These are phyloP conservation scores for Leuciscus idus DNA, from an alignment of 2,113 vertebrate species.

Conservation along the genomic window DNA sequence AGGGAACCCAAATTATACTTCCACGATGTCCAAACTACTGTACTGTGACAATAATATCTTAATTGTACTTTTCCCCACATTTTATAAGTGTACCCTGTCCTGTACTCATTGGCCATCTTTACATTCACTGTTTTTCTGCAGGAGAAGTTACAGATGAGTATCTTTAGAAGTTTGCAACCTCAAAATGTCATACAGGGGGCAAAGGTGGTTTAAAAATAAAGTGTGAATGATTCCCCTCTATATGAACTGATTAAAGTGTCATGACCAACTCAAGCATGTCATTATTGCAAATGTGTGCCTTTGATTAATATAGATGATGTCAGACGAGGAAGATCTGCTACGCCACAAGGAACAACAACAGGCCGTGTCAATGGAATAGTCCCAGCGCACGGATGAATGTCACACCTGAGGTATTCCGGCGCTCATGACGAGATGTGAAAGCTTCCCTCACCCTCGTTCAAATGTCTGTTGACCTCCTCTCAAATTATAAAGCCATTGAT, in stretches of 20 bases:
- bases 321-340: slow-evolving; percentile 27
- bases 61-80: not conserved
- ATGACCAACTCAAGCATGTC: not conserved
- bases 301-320: slow-evolving; percentile 31
- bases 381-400: slow-evolving; percentile 17
- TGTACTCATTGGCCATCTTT: not conserved
- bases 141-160: not conserved
- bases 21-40: not conserved
- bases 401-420: slow-evolving; percentile 29
- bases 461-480: slow-evolving; percentile 26
- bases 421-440: slow-evolving; percentile 39
- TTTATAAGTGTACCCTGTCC: too few species aligned
- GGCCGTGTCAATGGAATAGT: slow-evolving; percentile 53
- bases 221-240: not conserved
- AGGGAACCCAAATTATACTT: not conserved
- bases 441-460: slow-evolving; percentile 31
- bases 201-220: not conserved
- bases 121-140: not conserved
- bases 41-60: not conserved
- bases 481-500: slow-evolving; percentile 10
- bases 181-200: not conserved
- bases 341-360: slow-evolving; percentile 26
- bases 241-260: not conserved
- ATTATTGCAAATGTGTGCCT: slow-evolving; percentile 12
- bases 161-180: not conserved